phyloP scores from a whole-genome alignment of 2,797 vertebrate species.

The Streptopelia turtur region DNA sequence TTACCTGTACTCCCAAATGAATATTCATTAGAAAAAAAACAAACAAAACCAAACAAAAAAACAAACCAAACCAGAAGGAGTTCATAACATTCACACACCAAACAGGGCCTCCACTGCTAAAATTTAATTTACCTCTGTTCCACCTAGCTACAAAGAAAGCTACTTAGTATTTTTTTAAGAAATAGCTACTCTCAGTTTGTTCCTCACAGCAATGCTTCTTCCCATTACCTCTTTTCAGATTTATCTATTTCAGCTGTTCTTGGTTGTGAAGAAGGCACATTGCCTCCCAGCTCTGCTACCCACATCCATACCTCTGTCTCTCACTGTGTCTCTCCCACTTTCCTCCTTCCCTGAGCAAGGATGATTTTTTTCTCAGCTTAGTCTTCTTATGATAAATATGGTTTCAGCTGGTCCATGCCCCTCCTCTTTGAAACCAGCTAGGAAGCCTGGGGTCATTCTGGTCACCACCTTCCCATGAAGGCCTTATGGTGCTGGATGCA shows the following conservation, averaged over 20 bases:
- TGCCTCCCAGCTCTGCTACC: neutral
- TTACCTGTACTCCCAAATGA: neutral
- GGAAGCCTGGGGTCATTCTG: neutral
- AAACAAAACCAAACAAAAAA: no score
- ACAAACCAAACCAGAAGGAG: accelerated
- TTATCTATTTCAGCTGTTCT: neutral
- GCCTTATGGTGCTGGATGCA: neutral
- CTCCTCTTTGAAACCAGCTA: neutral
- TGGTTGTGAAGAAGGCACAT: neutral
- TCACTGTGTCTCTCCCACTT: neutral
- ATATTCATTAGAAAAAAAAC: neutral
- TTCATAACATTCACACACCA: neutral
- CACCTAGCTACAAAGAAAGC: neutral
- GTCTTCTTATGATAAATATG: neutral
- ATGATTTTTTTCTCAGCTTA: neutral
- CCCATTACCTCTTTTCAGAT: neutral
- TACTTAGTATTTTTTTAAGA: neutral
- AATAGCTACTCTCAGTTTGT: neutral
- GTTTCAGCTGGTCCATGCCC: neutral
- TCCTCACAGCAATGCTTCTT: neutral
- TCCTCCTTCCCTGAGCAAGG: neutral
- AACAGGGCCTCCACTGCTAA: neutral
- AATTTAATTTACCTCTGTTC: neutral
- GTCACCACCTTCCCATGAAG: neutral
- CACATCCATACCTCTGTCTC: neutral